Conservation (phyloP, 2,888 invertebrate species). For the Amaurobius ferox region DNA sequence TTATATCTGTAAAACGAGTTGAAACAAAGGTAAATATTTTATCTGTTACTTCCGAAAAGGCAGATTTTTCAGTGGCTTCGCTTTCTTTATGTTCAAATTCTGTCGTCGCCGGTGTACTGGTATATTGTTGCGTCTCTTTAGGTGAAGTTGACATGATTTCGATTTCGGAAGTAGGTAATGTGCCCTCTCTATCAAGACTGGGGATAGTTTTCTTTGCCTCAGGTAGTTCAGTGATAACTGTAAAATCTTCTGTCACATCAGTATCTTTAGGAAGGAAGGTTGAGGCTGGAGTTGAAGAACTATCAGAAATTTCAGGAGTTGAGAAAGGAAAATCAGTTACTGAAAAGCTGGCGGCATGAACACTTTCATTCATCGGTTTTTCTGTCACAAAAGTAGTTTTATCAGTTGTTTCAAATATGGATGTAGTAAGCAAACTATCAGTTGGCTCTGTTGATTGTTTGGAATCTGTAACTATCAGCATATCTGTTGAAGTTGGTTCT, state of each 20-base stretch:
- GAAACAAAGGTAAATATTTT: conserved; percentile 60
- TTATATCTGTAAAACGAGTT: conserved; percentile 48
- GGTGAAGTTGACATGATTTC: background rate
- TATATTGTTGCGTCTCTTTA: too few relatives aligned
- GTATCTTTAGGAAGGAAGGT: background rate
- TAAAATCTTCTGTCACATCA: conserved; percentile 16
- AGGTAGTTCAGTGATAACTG: conserved; percentile 35
- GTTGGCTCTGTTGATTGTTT: background rate
- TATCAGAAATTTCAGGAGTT: too few relatives aligned
- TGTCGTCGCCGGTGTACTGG: too few relatives aligned
- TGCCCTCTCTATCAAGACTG: conserved; percentile 37
- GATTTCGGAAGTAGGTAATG: background rate
- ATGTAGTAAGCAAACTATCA: background rate
- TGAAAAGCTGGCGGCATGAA: background rate
- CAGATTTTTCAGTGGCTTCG: background rate
- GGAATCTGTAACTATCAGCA: background rate
- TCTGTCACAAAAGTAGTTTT: background rate
- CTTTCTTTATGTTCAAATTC: background rate
- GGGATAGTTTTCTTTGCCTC: conserved; percentile 16
- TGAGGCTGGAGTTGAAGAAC: background rate
- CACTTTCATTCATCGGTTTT: background rate
- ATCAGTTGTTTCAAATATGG: background rate
- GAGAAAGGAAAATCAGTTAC: too few relatives aligned
- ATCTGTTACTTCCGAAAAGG: conserved; percentile 20
- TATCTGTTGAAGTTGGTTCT: background rate